Evolutionary conservation across 2,888 invertebrate genomes (phyloP).

Genomic region (Trichopria drosophilae): DNA sequence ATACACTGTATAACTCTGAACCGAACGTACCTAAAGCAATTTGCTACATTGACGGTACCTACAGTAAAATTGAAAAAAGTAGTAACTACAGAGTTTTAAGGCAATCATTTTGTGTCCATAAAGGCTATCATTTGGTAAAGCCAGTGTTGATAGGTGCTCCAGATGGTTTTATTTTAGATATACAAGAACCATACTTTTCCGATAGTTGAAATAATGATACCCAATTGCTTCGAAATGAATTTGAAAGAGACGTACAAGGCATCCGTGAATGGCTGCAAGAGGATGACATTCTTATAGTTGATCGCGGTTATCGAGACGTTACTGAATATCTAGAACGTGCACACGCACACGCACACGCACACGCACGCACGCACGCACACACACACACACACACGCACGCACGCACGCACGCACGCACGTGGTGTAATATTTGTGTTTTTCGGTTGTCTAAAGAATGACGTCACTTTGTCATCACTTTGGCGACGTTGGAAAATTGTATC

Average conservation of each 20-base stretch:
- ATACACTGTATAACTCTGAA: slow-evolving; percentile 1
- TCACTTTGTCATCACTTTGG: too few species aligned
- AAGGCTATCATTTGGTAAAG: slow-evolving; percentile 3
- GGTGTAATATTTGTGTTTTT: too few species aligned
- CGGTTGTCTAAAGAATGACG: too few species aligned
- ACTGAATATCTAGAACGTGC: too few species aligned
- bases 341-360: too few species aligned
- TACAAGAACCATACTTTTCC: slow-evolving; percentile 15
- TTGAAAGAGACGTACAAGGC: neutral
- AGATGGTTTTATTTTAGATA: slow-evolving; percentile 13
- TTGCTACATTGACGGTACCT: slow-evolving; percentile 5
- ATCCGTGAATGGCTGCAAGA: slow-evolving; percentile 17
- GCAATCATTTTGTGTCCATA: neutral
- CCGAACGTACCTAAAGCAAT: slow-evolving; percentile 5
- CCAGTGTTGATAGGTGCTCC: slow-evolving; percentile 11
- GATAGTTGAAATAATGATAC: slow-evolving; percentile 20
- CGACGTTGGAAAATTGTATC: too few species aligned
- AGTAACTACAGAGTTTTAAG: neutral
- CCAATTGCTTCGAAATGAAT: slow-evolving; percentile 1
- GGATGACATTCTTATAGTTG: too few species aligned
- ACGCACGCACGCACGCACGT: too few species aligned
- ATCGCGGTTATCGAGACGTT: too few species aligned
- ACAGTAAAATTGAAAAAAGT: slow-evolving; percentile 1
- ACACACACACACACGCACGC: too few species aligned
- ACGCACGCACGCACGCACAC: too few species aligned